Conservation (phyloP, 2,797 vertebrate species). For the Taeniopygia guttata region DNA sequence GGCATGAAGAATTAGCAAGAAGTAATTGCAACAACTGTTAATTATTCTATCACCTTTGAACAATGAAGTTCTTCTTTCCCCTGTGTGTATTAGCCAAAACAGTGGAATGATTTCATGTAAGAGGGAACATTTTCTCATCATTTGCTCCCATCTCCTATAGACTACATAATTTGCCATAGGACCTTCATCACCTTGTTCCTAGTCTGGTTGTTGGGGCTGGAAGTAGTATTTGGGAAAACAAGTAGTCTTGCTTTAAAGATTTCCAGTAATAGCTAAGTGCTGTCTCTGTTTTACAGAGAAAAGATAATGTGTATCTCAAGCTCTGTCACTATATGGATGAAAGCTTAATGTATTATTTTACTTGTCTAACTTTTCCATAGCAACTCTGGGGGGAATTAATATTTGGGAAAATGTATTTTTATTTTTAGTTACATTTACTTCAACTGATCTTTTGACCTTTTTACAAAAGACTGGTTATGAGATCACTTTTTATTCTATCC, state of each 20-base stretch:
- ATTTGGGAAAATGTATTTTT: not conserved
- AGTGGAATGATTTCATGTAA: not conserved
- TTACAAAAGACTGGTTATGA: not conserved
- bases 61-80: not conserved
- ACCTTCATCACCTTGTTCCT: not conserved
- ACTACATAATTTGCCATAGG: not conserved
- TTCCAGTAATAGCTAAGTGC: not conserved
- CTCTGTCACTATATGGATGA: not conserved
- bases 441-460: not conserved
- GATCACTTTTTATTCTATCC: not conserved
- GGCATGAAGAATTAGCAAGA: not conserved
- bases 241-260: not conserved
- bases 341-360: not conserved
- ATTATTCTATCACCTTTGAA: not conserved
- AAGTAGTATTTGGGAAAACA: not conserved
- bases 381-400: not conserved
- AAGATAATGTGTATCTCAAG: not conserved
- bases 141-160: not conserved
- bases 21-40: not conserved
- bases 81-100: not conserved
- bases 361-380: not conserved
- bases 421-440: not conserved
- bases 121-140: not conserved
- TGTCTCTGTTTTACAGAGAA: not conserved
- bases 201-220: not conserved